A percentile compares a stretch with the other conserved stretches of the same genome.
phyloP scores from a whole-genome alignment of 2,113 vertebrate species.

The Cinclus cinclus region DNA sequence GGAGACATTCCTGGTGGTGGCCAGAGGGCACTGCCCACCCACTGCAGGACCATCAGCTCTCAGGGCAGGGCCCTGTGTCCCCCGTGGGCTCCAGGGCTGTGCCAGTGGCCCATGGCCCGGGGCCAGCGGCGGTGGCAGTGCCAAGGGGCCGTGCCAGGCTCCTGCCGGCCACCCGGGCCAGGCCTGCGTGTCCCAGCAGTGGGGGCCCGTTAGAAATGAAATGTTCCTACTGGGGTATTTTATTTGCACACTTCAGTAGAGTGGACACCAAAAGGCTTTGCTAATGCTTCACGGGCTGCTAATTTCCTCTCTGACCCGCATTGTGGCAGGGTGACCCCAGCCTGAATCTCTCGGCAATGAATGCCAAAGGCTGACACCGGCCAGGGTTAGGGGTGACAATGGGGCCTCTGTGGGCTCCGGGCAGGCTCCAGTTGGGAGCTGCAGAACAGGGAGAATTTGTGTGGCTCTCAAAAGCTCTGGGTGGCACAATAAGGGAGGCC shows the following conservation, averaged over 20 bases:
- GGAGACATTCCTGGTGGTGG: accelerated
- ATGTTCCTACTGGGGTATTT: conserved; percentile 67
- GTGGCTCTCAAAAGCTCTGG: conserved; percentile 77
- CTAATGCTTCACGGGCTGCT: conserved; percentile 90
- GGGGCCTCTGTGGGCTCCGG: conserved; percentile 75
- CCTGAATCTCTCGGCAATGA: conserved; percentile 76
- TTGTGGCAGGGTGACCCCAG: conserved; percentile 80
- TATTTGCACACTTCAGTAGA: conserved; percentile 82
- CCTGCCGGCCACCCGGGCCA: neutral
- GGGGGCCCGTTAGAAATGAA: conserved; percentile 68
- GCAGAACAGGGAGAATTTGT: conserved; percentile 72
- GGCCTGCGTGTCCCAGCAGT: conserved; percentile 51
- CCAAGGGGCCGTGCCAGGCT: neutral
- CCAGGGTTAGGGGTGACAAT: conserved; percentile 74
- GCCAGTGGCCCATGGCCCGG: neutral
- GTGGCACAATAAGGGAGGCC: conserved; percentile 75
- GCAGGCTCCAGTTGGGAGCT: conserved; percentile 76
- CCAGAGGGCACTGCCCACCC: neutral
- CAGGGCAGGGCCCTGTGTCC: neutral
- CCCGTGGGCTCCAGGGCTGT: neutral
- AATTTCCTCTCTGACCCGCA: conserved; percentile 83
- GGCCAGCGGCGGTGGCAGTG: neutral
- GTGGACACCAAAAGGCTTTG: conserved; percentile 81
- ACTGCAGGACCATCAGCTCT: neutral
- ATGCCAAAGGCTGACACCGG: conserved; percentile 85